These are phyloP conservation scores for Megalonaias nervosa DNA, from an alignment of 1,140 invertebrate genomes.

Conservation along the genomic window DNA sequence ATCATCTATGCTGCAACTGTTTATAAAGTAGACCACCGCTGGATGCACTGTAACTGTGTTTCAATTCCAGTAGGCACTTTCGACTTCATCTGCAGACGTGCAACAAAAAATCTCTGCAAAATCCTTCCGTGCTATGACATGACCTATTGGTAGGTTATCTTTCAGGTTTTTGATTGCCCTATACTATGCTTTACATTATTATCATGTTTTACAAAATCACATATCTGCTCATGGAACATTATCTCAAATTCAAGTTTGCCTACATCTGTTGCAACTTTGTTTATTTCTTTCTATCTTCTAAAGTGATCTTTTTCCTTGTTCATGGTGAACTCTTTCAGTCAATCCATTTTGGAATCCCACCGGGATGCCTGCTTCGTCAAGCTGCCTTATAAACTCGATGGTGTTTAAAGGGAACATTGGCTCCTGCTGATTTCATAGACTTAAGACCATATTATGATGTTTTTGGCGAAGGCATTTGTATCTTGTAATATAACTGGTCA, in stretches of 20 bases:
- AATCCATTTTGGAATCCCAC: background rate
- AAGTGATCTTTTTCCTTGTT: conserved; percentile 24
- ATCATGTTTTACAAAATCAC: conserved; percentile 24
- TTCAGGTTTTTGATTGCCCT: conserved; percentile 32
- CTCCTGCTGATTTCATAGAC: conserved; percentile 2
- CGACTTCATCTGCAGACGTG: conserved; percentile 28
- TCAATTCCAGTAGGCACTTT: conserved; percentile 34
- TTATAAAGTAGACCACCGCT: conserved; percentile 22
- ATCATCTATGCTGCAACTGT: background rate
- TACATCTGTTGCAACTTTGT: conserved; percentile 13
- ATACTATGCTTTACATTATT: conserved; percentile 32
- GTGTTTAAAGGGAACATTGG: conserved; percentile 11
- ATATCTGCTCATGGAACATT: conserved; percentile 7
- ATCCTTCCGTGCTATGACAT: conserved; percentile 31
- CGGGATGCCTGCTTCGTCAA: background rate
- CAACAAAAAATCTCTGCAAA: conserved; percentile 38
- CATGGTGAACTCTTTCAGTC: background rate
- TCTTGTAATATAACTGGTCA: background rate
- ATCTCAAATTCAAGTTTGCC: conserved; percentile 6
- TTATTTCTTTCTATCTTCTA: conserved; percentile 14
- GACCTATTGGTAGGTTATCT: conserved; percentile 10
- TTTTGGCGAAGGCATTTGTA: conserved; percentile 24
- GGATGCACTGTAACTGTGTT: conserved; percentile 24
- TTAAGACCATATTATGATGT: conserved; percentile 33
- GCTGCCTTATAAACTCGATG: conserved; percentile 3